Percentiles rank a stretch among this genome's conserved stretches.
Conservation (phyloP, 1,140 invertebrate species). For the Homalodisca vitripennis region DNA sequence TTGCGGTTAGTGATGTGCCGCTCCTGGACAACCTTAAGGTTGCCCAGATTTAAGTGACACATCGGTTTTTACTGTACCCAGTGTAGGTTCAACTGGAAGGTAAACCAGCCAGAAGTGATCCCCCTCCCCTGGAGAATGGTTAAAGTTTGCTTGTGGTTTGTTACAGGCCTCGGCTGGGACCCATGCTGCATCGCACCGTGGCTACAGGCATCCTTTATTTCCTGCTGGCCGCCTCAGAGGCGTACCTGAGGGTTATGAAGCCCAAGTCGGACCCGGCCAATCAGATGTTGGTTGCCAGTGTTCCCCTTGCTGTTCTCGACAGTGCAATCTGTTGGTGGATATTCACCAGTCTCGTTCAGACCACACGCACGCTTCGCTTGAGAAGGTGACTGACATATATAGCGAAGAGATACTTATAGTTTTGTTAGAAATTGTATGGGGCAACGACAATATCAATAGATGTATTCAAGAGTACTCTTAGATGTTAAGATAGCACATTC, state of each 20-base stretch:
- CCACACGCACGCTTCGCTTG: constrained; percentile 81
- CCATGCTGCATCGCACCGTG: constrained; percentile 82
- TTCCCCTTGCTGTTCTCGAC: constrained; percentile 71
- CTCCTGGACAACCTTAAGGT: too few species aligned
- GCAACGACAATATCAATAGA: too few species aligned
- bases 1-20: too few species aligned
- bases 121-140: neutral
- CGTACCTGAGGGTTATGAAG: constrained; percentile 72
- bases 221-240: constrained; percentile 76
- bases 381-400: constrained; percentile 60
- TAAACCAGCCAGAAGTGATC: too few species aligned
- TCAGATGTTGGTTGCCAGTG: constrained; percentile 67
- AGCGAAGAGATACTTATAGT: too few species aligned
- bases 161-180: constrained; percentile 76
- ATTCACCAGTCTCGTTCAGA: constrained; percentile 84
- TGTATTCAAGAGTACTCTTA: too few species aligned
- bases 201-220: constrained; percentile 81
- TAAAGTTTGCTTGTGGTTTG: constrained; percentile 29
- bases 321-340: constrained; percentile 80
- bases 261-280: constrained; percentile 63
- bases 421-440: too few species aligned
- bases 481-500: too few species aligned
- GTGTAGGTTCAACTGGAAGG: too few species aligned
- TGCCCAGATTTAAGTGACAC: too few species aligned
- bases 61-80: too few species aligned